phyloP scores from a whole-genome alignment of 2,888 invertebrate genomes.

The Ophraella communa region DNA sequence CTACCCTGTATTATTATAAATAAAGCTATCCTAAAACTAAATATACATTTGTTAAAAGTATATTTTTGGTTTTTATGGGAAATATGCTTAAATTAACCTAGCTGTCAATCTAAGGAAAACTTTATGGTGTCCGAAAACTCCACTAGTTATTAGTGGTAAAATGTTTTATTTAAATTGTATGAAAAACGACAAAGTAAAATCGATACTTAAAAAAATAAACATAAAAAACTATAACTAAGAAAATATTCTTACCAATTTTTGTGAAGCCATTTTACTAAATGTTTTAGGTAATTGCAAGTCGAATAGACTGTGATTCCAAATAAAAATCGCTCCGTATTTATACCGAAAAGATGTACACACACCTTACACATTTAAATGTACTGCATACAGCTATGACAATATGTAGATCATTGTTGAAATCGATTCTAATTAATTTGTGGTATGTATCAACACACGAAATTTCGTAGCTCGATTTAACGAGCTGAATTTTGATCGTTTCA shows the following conservation, averaged over 20 bases:
- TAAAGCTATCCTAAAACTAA: too few species aligned
- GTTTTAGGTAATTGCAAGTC: constrained; percentile 25
- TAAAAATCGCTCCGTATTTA: constrained; percentile 33
- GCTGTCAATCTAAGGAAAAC: too few species aligned
- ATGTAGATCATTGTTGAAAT: constrained; percentile 12
- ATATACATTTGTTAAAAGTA: too few species aligned
- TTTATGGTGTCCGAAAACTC: too few species aligned
- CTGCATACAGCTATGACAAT: background rate
- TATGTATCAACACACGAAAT: constrained; percentile 6
- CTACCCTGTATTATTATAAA: too few species aligned
- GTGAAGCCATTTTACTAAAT: constrained; percentile 40
- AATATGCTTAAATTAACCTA: too few species aligned
- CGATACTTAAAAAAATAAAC: background rate
- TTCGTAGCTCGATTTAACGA: constrained; percentile 12
- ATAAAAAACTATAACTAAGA: background rate
- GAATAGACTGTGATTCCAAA: constrained; percentile 33
- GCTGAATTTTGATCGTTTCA: constrained; percentile 26
- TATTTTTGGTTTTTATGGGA: too few species aligned
- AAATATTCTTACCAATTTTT: constrained; percentile 37
- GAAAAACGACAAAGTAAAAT: too few species aligned
- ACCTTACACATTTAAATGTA: background rate
- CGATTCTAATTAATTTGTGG: background rate
- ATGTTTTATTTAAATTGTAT: too few species aligned
- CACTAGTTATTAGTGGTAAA: too few species aligned
- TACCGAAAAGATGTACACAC: constrained; percentile 22